Evolutionary conservation across 2,113 vertebrate genomes (phyloP).

Genomic region (Mesembrinibis cayennensis): DNA sequence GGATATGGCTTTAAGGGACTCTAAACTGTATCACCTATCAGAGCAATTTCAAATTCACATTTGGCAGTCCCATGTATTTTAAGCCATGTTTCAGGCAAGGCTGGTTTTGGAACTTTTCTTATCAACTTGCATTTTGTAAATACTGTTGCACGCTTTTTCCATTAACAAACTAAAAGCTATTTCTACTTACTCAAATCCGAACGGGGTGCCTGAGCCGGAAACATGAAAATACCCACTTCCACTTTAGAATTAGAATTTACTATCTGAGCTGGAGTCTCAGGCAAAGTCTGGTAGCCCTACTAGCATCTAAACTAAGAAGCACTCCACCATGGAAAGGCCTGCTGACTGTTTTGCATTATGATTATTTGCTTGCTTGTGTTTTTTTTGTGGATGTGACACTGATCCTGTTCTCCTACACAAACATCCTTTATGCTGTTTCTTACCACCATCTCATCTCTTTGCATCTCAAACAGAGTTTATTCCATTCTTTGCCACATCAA

Average conservation of each 20-base stretch:
- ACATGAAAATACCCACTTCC: not conserved
- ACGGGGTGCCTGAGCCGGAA: not conserved
- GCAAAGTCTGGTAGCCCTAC: not conserved
- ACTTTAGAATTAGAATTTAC: not conserved
- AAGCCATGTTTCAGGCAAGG: not conserved
- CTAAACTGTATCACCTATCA: not conserved
- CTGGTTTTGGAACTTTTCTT: not conserved
- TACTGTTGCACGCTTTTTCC: not conserved
- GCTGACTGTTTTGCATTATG: not conserved
- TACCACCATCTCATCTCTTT: not conserved
- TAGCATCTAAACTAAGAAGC: not conserved
- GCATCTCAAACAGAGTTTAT: not conserved
- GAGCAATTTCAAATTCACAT: not conserved
- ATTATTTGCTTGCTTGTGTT: not conserved
- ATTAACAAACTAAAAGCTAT: not conserved
- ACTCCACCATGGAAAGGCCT: not conserved
- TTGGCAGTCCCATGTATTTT: not conserved
- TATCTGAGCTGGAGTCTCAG: not conserved
- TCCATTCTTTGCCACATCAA: constrained; percentile 3
- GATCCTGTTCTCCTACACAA: not conserved
- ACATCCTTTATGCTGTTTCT: not conserved
- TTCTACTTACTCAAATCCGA: not conserved
- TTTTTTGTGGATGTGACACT: not conserved
- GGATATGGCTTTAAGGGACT: not conserved
- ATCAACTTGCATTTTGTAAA: not conserved